Conservation (phyloP, 1,140 invertebrate genomes). For the Agraylea sexmaculata region DNA sequence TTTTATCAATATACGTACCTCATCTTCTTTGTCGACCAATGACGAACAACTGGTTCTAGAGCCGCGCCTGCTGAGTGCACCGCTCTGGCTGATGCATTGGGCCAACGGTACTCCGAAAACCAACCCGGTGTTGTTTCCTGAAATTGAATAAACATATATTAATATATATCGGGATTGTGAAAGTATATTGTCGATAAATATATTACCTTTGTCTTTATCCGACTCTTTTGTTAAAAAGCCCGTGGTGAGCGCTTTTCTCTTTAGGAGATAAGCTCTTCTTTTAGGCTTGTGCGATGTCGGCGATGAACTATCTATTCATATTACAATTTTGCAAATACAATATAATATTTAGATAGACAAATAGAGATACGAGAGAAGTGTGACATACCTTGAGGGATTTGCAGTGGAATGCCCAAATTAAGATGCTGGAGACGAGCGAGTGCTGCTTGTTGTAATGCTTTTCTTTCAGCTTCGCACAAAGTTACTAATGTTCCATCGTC, state of each 20-base stretch:
- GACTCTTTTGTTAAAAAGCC: constrained; percentile 62
- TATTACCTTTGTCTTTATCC: constrained; percentile 60
- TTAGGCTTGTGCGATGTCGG: constrained; percentile 53
- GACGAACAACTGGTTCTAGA: constrained; percentile 60
- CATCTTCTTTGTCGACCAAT: constrained; percentile 51
- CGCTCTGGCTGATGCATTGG: constrained; percentile 52
- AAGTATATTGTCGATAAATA: constrained; percentile 19
- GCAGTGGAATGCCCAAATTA: constrained; percentile 68
- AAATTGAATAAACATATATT: constrained; percentile 6
- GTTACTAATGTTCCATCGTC: constrained; percentile 56
- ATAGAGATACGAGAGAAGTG: not conserved
- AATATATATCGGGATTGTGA: not conserved
- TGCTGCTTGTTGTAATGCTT: constrained; percentile 70
- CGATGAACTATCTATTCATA: not conserved
- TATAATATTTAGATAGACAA: constrained; percentile 1
- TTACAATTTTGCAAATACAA: not conserved
- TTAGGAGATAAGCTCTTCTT: constrained; percentile 60
- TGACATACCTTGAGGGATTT: constrained; percentile 36
- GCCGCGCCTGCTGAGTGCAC: constrained; percentile 49
- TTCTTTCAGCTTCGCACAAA: constrained; percentile 69
- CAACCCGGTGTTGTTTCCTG: constrained; percentile 43
- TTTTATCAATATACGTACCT: constrained; percentile 38
- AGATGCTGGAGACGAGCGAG: constrained; percentile 77
- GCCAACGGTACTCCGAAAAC: constrained; percentile 75
- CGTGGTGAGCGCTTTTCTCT: constrained; percentile 73